A percentile compares a stretch with the other conserved stretches of the same genome.
Evolutionary conservation across 2,113 vertebrate species (phyloP).

Genomic region (Brachyhypopomus occidentalis): DNA sequence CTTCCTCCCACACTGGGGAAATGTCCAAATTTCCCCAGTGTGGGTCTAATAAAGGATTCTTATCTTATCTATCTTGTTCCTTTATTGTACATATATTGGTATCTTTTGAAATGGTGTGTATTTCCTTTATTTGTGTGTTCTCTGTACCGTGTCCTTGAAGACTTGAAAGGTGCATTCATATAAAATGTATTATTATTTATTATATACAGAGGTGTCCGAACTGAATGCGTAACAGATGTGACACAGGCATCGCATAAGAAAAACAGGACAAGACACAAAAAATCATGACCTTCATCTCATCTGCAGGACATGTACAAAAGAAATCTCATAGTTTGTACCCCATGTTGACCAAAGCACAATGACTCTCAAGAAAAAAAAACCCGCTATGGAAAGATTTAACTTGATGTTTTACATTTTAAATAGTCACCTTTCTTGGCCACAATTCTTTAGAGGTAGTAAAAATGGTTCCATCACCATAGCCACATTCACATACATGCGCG

Average conservation of each 20-base stretch:
- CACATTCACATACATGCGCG: background rate
- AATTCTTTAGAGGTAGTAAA: conserved; percentile 47
- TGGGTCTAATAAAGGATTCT: too few species aligned
- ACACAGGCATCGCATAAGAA: background rate
- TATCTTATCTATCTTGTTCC: too few species aligned
- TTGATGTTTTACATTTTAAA: background rate
- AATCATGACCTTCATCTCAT: background rate
- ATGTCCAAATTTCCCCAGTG: too few species aligned
- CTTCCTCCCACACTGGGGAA: too few species aligned
- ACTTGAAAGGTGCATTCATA: too few species aligned
- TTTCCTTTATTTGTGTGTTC: too few species aligned
- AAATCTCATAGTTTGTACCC: background rate
- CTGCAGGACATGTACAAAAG: background rate
- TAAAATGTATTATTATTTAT: too few species aligned
- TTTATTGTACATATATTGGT: too few species aligned
- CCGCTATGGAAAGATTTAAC: background rate
- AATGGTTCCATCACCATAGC: conserved; percentile 22
- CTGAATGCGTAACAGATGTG: background rate
- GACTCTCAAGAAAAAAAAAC: background rate
- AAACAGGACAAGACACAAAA: background rate
- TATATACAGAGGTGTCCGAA: background rate
- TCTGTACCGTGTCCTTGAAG: too few species aligned
- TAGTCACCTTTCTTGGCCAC: background rate
- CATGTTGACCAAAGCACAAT: background rate
- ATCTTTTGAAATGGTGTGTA: too few species aligned